Evolutionary conservation across 2,797 vertebrate species (phyloP).

Genomic region (Acanthornis magna): DNA sequence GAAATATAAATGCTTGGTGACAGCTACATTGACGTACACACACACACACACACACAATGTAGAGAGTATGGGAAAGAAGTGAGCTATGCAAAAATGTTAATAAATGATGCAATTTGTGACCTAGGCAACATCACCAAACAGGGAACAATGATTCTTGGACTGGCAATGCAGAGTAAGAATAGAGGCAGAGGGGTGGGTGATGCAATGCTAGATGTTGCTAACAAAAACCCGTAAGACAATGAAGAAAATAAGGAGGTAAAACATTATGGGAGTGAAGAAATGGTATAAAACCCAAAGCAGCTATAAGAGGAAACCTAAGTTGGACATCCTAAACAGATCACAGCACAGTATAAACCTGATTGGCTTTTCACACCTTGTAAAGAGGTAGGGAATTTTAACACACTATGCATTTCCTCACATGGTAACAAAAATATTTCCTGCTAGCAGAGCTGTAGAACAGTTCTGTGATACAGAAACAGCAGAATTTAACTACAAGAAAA

Average conservation of each 20-base stretch:
- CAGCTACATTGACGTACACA: neutral
- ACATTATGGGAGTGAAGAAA: neutral
- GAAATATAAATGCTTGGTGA: neutral
- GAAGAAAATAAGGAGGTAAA: neutral
- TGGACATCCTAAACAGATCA: neutral
- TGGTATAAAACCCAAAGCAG: neutral
- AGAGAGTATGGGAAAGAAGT: neutral
- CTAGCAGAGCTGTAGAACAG: neutral
- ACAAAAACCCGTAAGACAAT: neutral
- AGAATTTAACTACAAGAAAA: neutral
- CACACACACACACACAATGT: neutral
- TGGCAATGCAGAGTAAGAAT: neutral
- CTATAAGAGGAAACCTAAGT: neutral
- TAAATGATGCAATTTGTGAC: conserved; percentile 21
- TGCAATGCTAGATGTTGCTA: neutral
- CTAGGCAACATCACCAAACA: conserved; percentile 12
- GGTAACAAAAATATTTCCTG: neutral
- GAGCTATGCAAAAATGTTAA: neutral
- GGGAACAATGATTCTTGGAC: neutral
- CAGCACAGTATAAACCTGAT: neutral
- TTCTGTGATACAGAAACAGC: neutral
- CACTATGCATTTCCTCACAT: neutral
- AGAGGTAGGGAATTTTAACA: neutral
- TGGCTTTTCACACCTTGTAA: neutral
- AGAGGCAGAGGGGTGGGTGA: neutral